Base-by-base conservation (phyloP, 2,113 vertebrate species). In the Trachemys scripta region DNA sequence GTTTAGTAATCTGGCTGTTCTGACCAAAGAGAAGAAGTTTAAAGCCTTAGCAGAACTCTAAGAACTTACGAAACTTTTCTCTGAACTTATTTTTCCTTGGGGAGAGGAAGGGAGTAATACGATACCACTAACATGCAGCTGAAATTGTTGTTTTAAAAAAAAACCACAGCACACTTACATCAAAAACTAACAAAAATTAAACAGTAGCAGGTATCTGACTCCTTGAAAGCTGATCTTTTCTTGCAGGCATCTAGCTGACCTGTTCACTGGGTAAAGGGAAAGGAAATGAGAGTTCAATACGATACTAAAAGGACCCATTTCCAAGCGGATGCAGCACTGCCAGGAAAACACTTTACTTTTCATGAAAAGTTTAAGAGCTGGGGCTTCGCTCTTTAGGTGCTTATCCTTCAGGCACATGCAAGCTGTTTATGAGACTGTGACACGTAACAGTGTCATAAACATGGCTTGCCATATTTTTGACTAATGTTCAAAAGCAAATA, bases 11-110 rank as follows among this genome's bases (percentile, higher is more conserved):
- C 81, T 88, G 83, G 78, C 49, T 87, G 35, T 92, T 62, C 53
- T 54, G 10, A 87, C 54, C 50, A 90, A 95, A 87, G 8, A 85
- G 54, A 72, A 84, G 19, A 10, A 82, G 47, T 75, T 91, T 54
- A 88, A 87, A 78, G 79, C 3, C 27, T 86, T 90, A 78, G 62
- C 75, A 96, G 82, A 93, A 95, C 13, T 38, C 25, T 53, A 81
- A 90, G 88, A 88, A 76, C 82, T 79, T 95, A 53, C 76, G 27
- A 88, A 54, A 57, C 45, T 85, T 93, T 91, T n/a, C 35, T 51
- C 45, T 94, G 82, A 97, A 91, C 31, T 80, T 1, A 5, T 56
- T 51, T 85, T 95, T 82, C 4, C 45, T 83, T 93, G 65, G 49
- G 81, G 92, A 84, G 14, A 80, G 12, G 65, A 85, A 50, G 45